Base-by-base conservation (phyloP, 2,113 vertebrate genomes). In the Hemicordylus capensis region DNA sequence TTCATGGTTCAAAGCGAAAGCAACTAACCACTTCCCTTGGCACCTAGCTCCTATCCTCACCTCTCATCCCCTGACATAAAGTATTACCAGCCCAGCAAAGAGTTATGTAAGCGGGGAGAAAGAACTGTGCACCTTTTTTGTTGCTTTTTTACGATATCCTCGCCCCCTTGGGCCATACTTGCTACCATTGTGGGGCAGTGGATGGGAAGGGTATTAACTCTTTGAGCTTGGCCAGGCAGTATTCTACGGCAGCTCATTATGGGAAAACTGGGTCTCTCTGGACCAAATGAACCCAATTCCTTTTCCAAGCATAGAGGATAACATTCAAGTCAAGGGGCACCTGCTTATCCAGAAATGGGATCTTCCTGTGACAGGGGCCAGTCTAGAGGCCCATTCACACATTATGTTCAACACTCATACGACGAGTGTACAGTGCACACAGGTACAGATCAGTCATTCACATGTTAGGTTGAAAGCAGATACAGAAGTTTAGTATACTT, bases 1-100 rank as follows among this genome's bases (percentile, higher is more conserved):
- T 85, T 91, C 89, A 82, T 85, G 89, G 88, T 87, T 92, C n/a
- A 85, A 89, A 93, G 83, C 86, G 87, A 80, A 1, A 89, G 91
- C 83, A 92, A 83, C 87, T 92, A 94, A 92, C 93, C 92, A 94
- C 94, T 94, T 94, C 94, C 93, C 90, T 87, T 89, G 91, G 69
- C 73, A 88, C 75, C 63, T 28, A 81, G 87, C 88, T 90, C 91
- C 93, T 93, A 93, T 93, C 93, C 89, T 93, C 87, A 93, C 89
- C 90, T 93, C 76, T 54, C 75, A 81, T 73, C 87, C 89, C 67
- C 79, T 20, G 8, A 11, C 51, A 75, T 14, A 82, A 48, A 75
- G 59, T 10, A 0, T 11, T 51, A 70, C 75, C 74, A 72, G 86
- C 78, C 85, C 81, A 0, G 0, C 84, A 76, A 67, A 1, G 88